phyloP scores from a whole-genome alignment of 2,113 vertebrate genomes.

The Mystacornis crossleyi region DNA sequence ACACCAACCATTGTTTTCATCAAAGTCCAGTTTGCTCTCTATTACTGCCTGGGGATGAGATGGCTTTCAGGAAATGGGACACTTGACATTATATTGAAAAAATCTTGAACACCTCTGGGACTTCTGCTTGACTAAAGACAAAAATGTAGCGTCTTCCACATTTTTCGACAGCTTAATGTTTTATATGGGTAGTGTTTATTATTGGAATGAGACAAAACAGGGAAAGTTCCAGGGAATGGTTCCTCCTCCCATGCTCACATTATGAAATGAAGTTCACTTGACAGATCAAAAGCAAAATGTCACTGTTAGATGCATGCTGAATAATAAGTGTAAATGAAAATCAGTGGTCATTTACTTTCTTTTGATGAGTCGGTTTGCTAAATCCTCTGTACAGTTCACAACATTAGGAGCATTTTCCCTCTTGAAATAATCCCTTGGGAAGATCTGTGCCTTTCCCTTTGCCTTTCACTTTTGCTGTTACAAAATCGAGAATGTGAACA shows the following conservation, averaged over 20 bases:
- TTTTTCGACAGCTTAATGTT: not conserved
- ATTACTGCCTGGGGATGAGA: not conserved
- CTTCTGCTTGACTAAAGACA: not conserved
- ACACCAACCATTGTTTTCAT: not conserved
- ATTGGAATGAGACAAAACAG: not conserved
- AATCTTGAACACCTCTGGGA: not conserved
- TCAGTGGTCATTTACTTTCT: not conserved
- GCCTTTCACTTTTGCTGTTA: not conserved
- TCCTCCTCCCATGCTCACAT: not conserved
- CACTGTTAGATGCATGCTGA: not conserved
- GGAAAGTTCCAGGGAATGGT: not conserved
- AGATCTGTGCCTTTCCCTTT: not conserved
- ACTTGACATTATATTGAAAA: not conserved
- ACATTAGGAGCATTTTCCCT: not conserved
- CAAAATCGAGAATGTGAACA: not conserved
- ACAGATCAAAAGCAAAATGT: not conserved
- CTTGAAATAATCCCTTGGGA: not conserved
- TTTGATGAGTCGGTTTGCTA: not conserved
- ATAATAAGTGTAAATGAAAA: not conserved
- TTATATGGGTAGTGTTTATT: not conserved
- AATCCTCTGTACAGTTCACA: not conserved
- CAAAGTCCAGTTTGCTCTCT: not conserved
- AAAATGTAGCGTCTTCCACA: not conserved
- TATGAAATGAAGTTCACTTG: not conserved
- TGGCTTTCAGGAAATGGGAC: constrained; percentile 25